These are phyloP conservation scores for Lophius americanus DNA, from an alignment of 2,797 vertebrate species.

Conservation along the genomic window DNA sequence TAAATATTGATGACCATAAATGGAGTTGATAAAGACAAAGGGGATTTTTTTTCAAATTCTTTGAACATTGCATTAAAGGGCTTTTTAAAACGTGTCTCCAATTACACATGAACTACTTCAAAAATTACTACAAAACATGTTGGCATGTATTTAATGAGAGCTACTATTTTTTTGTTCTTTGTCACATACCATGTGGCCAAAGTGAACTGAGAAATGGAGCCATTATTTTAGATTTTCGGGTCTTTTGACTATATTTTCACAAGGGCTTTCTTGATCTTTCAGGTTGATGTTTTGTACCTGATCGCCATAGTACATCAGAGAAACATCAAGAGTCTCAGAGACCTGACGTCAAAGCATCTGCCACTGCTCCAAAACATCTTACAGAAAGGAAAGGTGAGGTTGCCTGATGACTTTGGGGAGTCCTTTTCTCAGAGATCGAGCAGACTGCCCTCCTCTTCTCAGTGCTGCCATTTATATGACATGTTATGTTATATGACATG, in stretches of 20 bases:
- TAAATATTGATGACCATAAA: background rate
- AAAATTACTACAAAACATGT: too few relatives aligned
- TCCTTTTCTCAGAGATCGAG: background rate
- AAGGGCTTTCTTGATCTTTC: slow-evolving; percentile 17
- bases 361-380: slow-evolving; percentile 88
- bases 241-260: background rate
- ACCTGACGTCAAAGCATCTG: slow-evolving; percentile 87
- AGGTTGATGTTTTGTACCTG: slow-evolving; percentile 93
- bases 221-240: too few relatives aligned
- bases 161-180: too few relatives aligned
- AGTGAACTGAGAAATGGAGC: too few relatives aligned
- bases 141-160: too few relatives aligned
- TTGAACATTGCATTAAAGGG: too few relatives aligned
- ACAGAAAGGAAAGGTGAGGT: slow-evolving; percentile 87
- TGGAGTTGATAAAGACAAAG: background rate
- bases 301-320: slow-evolving; percentile 87
- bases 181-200: too few relatives aligned
- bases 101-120: too few relatives aligned
- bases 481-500: background rate
- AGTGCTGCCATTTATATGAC: background rate
- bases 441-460: background rate
- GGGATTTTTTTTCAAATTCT: too few relatives aligned
- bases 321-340: slow-evolving; percentile 86
- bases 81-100: too few relatives aligned
- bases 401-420: rapidly evolving